Percentiles rank a stretch among this genome's conserved stretches.
These are phyloP conservation scores for Cathartes aura DNA, from an alignment of 2,113 vertebrate genomes.

Conservation along the genomic window DNA sequence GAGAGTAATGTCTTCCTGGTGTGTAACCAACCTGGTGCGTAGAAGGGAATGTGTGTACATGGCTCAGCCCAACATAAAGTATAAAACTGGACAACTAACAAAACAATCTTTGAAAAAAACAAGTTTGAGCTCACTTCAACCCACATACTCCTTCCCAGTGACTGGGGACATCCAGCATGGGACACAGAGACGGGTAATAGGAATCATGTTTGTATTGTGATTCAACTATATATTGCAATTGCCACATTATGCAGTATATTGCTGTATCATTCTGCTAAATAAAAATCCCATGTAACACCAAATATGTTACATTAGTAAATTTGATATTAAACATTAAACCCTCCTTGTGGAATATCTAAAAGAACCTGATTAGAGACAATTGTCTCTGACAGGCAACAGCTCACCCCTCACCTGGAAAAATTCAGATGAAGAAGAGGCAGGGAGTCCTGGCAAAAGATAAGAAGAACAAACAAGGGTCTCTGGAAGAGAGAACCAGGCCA, in stretches of 20 bases:
- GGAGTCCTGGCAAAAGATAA: not conserved
- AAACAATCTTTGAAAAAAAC: not conserved
- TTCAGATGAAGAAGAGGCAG: not conserved
- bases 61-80: not conserved
- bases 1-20: not conserved
- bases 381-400: not conserved
- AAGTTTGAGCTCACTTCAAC: not conserved
- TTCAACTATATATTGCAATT: not conserved
- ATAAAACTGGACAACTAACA: not conserved
- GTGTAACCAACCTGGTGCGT: not conserved
- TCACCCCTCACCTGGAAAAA: not conserved
- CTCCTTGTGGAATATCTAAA: not conserved
- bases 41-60: not conserved
- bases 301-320: not conserved
- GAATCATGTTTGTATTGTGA: fast-evolving
- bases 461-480: not conserved
- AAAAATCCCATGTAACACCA: not conserved
- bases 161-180: no score
- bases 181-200: not conserved
- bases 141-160: not conserved
- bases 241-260: not conserved
- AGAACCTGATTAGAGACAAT: not conserved
- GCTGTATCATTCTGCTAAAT: not conserved
- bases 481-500: not conserved
- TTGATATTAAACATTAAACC: not conserved